Base-by-base conservation (phyloP, 1,140 invertebrate species). In the Tetramorium simillimum region DNA sequence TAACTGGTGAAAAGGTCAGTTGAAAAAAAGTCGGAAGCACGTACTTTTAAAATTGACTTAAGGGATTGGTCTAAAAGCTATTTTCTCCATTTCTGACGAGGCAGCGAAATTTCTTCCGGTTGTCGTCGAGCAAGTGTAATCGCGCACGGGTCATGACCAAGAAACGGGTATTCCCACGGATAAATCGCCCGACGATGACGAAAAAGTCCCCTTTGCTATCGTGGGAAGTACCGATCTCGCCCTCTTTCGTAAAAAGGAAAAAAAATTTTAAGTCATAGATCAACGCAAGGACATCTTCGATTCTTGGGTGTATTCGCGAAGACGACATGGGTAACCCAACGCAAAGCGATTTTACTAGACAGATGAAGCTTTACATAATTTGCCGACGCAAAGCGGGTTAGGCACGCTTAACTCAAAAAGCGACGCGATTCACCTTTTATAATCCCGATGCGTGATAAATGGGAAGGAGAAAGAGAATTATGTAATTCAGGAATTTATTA, bases 91-190 rank as follows among this genome's bases (percentile, higher is more conserved):
- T 80, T 69, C 62, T 51, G 43, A 65, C 14, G 46, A 65, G 43
- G 3, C 53, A 67, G 43, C 40, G 28, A 80, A 53, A 69, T 69
- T 70, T 43, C 37, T 43, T 58, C 37, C 14, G 46, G 28, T 51
- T 24, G 5, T 69, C n/a, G 12, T 51, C 62, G 28, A 80, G 28
- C 62, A 28, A 51, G 62, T 88, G 65, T 73, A 78, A 89, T 85
- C 86, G 62, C 28, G 12, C 40, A 24, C 65, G 16, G 63, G 85
- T 77, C 81, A 78, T 91, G 91, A 88, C 81, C 90, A 87, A 90
- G 67, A 91, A 90, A 87, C 67, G 65, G 80, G 76, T 89, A 91
- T 87, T 90, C 80, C 75, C 87, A 53, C n/a, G 63, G 58, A 72
- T 87, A 75, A 89, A 73, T 87, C 76, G 89, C 46, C 33, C 14